Percentiles rank a stretch among this genome's conserved stretches.
These are phyloP conservation scores for Poliocrania exsul DNA, from an alignment of 2,797 vertebrate genomes.

Conservation along the genomic window DNA sequence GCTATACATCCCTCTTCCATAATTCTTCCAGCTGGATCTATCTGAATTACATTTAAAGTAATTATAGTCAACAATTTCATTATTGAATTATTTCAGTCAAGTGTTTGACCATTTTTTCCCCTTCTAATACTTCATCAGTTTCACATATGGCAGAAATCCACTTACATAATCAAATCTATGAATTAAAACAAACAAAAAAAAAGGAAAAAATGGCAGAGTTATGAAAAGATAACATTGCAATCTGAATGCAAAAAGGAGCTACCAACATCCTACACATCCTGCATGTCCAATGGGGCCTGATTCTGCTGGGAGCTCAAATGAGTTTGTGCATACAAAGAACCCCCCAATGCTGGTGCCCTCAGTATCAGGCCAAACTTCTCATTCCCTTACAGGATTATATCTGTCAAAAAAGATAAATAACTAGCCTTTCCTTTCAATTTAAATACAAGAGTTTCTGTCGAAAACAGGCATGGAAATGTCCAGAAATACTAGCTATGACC, in stretches of 20 bases:
- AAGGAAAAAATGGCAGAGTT: not conserved
- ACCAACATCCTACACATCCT: not conserved
- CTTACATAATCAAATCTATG: not conserved
- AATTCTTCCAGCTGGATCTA: not conserved
- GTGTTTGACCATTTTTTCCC: not conserved
- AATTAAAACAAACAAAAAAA: not conserved
- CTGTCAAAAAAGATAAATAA: slow-evolving; percentile 25
- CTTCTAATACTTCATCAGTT: not conserved
- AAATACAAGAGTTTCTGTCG: not conserved
- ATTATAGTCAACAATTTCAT: slow-evolving; percentile 45
- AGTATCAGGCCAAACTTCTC: not conserved
- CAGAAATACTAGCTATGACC: not conserved
- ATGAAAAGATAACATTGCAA: not conserved
- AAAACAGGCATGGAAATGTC: not conserved
- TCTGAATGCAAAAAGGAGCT: not conserved
- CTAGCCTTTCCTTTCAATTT: not conserved
- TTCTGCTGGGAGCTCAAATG: not conserved
- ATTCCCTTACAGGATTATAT: not conserved
- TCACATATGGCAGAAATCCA: not conserved
- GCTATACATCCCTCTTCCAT: not conserved
- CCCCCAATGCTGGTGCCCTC: not conserved
- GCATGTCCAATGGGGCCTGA: not conserved
- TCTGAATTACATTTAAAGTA: slow-evolving; percentile 21
- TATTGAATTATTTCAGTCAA: slow-evolving; percentile 23
- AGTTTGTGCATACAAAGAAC: not conserved